Base-by-base conservation (phyloP, 2,888 invertebrate genomes). In the Hymenopus coronatus region DNA sequence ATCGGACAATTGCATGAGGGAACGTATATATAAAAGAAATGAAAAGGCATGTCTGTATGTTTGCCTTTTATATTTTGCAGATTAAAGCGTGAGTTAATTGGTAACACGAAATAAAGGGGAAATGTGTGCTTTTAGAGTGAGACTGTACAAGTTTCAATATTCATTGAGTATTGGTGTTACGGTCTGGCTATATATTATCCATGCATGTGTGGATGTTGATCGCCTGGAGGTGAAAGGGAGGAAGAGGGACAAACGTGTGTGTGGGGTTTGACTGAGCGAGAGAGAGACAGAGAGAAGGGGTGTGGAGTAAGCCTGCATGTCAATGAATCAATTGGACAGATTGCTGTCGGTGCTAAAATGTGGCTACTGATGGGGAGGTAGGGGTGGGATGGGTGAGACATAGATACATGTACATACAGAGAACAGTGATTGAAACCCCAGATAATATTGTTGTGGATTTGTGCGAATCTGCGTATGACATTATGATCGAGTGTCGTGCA, bases 261-360 rank as follows among this genome's bases (percentile, higher is more conserved):
- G 85, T 85, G 70, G 84, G 27, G 88, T 82, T 30, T 81, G 84
- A 25, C 81, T 28, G 83, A 83, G 83, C 40, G 88, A 6, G 88
- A 70, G 84, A 40, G 40, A 12, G 33, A 1, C 7, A 20, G 70
- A 54, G 83, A 83, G 88, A 88, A 82, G 87, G 70, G 87, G 33
- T 82, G 25, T 87, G 33, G 82, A 54, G 87, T 82, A 82, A 87
- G 87, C 87, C 87, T 84, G 88, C 83, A 89, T 88, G 87, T 89
- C 89, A 87, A 89, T 89, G 89, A 89, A 89, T 89, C 89, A 89
- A 89, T 89, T 88, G 89, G 89, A 89, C 89, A 89, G 87, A 89
- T 89, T 89, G 89, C 89, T 89, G 89, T 89, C 89, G 89, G 88
- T 89, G 89, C 89, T 89, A 89, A 89, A 89, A 89, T 89, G 89